Base-by-base conservation (phyloP, 2,888 invertebrate genomes). In the Atrina japonica region DNA sequence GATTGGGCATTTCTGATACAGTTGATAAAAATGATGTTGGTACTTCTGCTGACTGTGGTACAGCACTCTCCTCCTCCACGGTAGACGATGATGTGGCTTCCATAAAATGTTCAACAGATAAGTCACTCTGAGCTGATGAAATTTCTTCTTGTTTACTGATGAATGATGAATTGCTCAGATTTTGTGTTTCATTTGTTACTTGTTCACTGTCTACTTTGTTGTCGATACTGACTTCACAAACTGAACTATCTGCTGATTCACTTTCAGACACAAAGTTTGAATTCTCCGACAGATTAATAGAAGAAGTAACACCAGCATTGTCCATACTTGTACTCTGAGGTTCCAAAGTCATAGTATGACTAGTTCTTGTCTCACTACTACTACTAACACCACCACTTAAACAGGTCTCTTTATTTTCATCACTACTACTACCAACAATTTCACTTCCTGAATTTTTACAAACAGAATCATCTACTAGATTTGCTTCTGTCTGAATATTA, bases 391-490 rank as follows among this genome's bases (percentile, higher is more conserved):
- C 66, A 49, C 56, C 49, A 6, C 23, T 41, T n/a, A 40, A 35
- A 29, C 45, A 50, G 7, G 29, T 21, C 9, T 49, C 30, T 23
- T 35, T 43, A 43, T 55, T 23, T 45, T 60, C 47, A 45, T 72
- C 71, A 63, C 71, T 72, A 58, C 71, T 72, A 49, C 71, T 72
- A 18, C 67, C 66, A 7, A 70, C 70, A 52, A 59, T 70, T 43
- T 60, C 67, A 45, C 47, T 41, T 40, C 14, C 47, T 25, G 21
- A 21, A 47, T 6, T 47, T 35, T 35, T 35, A 35, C 35, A 35
- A 11, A 35, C 35, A 21, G 35, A 40, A 21, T 56, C 35, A 14
- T 40, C 56, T 1, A 30, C 56, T 1, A 11, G 14, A 9, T 16
- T 11, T 40, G 35, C 35, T 40, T 35, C 30, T 9, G 18, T 40